phyloP scores from a whole-genome alignment of 2,113 vertebrate genomes.

The Hyperopisus bebe region DNA sequence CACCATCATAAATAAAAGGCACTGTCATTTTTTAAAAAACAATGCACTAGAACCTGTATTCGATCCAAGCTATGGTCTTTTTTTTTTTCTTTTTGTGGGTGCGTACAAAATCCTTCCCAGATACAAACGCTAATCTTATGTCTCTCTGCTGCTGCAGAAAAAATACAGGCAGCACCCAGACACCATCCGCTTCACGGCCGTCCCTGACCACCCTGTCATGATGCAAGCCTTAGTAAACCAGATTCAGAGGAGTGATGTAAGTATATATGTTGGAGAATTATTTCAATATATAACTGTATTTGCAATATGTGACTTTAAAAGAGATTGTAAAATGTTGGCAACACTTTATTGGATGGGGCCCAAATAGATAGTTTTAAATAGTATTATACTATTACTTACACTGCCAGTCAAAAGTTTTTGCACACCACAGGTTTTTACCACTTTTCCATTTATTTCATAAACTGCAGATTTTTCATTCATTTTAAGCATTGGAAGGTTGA shows the following conservation, averaged over 20 bases:
- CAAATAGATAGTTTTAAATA: too few relatives aligned
- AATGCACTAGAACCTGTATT: neutral
- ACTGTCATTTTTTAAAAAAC: neutral
- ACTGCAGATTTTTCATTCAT: too few relatives aligned
- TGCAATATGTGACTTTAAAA: neutral
- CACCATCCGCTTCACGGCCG: constrained; percentile 75
- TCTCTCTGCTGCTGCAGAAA: constrained; percentile 57
- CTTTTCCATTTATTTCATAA: too few relatives aligned
- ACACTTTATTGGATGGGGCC: too few relatives aligned
- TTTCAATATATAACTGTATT: neutral
- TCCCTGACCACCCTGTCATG: constrained; percentile 75
- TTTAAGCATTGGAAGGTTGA: too few relatives aligned
- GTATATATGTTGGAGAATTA: constrained; percentile 26
- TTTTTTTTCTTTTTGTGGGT: too few relatives aligned
- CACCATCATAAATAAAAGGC: neutral
- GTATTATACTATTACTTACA: too few relatives aligned
- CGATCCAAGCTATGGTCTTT: neutral
- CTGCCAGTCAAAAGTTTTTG: too few relatives aligned
- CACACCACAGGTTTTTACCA: too few relatives aligned
- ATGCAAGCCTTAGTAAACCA: constrained; percentile 83
- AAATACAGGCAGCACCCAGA: constrained; percentile 82
- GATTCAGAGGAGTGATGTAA: constrained; percentile 81
- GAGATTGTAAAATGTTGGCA: neutral
- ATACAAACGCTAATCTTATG: neutral
- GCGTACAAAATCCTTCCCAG: neutral